Percentiles rank a stretch among this genome's conserved stretches.
These are phyloP conservation scores for Chelonoidis abingdonii DNA, from an alignment of 2,113 vertebrate genomes.

Conservation along the genomic window DNA sequence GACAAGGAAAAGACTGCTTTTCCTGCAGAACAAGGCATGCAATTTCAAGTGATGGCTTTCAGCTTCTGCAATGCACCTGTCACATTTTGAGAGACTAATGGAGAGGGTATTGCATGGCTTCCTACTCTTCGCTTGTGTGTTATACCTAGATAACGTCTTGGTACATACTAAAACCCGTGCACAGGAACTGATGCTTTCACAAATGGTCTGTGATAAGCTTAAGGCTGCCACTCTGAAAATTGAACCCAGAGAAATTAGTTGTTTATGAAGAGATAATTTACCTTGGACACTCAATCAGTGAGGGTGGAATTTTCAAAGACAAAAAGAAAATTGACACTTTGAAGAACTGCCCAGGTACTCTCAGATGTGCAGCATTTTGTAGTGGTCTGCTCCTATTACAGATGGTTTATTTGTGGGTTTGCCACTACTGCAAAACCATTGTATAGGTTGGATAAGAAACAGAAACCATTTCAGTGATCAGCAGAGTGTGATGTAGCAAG, in stretches of 20 bases:
- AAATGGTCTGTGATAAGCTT: background rate
- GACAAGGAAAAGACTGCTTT: background rate
- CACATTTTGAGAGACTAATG: background rate
- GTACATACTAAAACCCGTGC: background rate
- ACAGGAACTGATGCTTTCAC: background rate
- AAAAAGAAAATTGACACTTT: too few species aligned
- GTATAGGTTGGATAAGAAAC: too few species aligned
- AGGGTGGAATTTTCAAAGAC: too few species aligned
- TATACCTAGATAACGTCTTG: background rate
- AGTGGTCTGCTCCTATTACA: too few species aligned
- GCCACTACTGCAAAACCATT: too few species aligned
- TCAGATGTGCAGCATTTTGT: too few species aligned
- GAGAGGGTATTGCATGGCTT: background rate
- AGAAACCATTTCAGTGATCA: too few species aligned
- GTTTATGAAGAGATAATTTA: background rate
- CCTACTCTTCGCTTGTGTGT: fast-evolving
- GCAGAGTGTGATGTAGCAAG: too few species aligned
- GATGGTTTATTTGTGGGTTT: too few species aligned
- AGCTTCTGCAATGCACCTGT: background rate
- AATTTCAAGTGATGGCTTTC: background rate
- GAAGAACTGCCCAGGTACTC: too few species aligned
- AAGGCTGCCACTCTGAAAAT: background rate
- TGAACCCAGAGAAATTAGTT: background rate
- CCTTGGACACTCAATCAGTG: background rate
- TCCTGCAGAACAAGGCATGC: fast-evolving